Base-by-base conservation (phyloP, 2,797 vertebrate genomes). In the Sebastes variabilis region DNA sequence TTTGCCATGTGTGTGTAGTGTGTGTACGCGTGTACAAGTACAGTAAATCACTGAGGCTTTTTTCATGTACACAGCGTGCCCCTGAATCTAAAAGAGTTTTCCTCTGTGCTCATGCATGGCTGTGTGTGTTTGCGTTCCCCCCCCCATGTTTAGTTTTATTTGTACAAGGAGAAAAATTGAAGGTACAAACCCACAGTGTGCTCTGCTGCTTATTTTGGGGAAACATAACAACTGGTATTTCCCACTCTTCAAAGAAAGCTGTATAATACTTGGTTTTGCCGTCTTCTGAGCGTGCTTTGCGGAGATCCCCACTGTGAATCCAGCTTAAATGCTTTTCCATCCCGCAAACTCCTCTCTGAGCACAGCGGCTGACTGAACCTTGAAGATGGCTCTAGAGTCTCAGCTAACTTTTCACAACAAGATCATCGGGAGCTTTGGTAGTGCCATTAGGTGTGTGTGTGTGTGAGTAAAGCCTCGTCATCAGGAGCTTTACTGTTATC, bases 181-280 rank as follows among this genome's bases (percentile, higher is more conserved):
- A 92, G 87, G 90, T 93, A 92, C 87, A 91, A 94, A 92, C 90
- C 89, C 88, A 30, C 88, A 90, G 88, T 86, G 88, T 84, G 83
- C 84, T 32, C 49, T 8, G 62, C 67, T 86, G 91, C 89, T 94
- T 93, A 91, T 94, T 94, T 94, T 92, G 87, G 91, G 90, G 82
- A 88, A 93, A 90, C 89, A 84, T 93, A 95, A 95, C 93, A 93
- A 93, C 90, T 91, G 94, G 92, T 92, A 91, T 95, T 95, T 93
- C 91, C 94, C 91, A 84, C 84, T 95, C 93, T 95, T 94, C 93
- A 96, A 95, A 95, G 94, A 68, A 81, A 83, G 86, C 89, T 65
- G 56, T 76, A 83, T 94, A 94, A 92, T 92, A 69, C 91, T 85
- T 46, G 90, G 93, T 87, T 92, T 90, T 85, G 91, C 91, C 64